Evolutionary conservation across 2,888 invertebrate species (phyloP), one percentile per base, ranked within the genome.

Genomic region (Ceratothoa steindachneri): DNA sequence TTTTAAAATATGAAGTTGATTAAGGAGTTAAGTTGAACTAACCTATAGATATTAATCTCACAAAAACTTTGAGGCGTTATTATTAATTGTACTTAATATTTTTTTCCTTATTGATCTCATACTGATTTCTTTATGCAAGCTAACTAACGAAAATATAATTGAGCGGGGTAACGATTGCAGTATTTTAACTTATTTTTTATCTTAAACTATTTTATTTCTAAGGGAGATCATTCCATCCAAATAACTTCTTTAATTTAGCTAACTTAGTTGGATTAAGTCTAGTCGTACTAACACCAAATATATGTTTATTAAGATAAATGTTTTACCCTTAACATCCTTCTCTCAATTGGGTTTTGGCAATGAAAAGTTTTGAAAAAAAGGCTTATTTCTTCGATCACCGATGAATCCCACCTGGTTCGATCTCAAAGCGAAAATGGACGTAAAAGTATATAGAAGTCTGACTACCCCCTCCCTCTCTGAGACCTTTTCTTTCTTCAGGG

Each of bases 211-310:
- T 60, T 60, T 60, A 9, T n/a, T 9, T 60, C 9, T 60, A 22
- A 60, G 60, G n/a, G 19, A 9, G 19, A 60, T 60, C 19, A 22
- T 24, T 60, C 24, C 60, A n/a, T 60, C 24, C 60, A 60, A 60
- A 41, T 41, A 9, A 41, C 5, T n/a, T n/a, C n/a, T n/a, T n/a
- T 41, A 15, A 41, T 41, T 41, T 41, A 41, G 41, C 41, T 41
- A 41, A 15, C 41, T 41, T 41, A 41, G 41, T 15, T 41, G 41
- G 41, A 41, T 41, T 41, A 41, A 41, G 60, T 70, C 70, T 70
- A 70, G 70, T 70, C 70, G 53, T 53, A 70, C 70, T 70, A 70
- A 70, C 70, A 70, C 70, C 70, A 70, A 70, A 70, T 70, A 70
- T 69, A 69, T 69, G 69, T 69, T 69, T 69, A 69, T 51, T 69